Base-by-base conservation (phyloP, 2,113 vertebrate species). In the Athene cunicularia region DNA sequence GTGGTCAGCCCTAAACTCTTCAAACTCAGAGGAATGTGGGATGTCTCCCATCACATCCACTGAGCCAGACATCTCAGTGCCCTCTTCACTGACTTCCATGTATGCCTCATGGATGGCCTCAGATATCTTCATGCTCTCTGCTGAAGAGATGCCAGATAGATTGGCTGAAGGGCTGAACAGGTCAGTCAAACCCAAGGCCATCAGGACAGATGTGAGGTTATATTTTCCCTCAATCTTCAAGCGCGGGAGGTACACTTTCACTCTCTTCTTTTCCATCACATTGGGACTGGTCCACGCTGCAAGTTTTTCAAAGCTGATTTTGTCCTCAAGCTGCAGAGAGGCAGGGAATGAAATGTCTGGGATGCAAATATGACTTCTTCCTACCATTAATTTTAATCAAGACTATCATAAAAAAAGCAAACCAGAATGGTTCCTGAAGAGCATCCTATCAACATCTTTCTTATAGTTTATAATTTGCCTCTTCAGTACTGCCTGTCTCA, bases 71-170 rank as follows among this genome's bases (percentile, higher is more conserved):
- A 84, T 82, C 77, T 97, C 97, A 0, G 89, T 96, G 27, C 98
- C 98, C 7, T 98, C 95, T 77, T 98, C 98, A 1, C 76, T 97
- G 12, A 98, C 95, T 80, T 98, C 98, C 35, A 98, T 64, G 63
- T 68, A 96, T 0, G 95, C 97, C 64, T 95, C 84, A 12, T 98
- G 98, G 50, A 95, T 5, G 32, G 95, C 88, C 30, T 97, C 91
- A 3, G 98, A 98, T 0, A 98, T 0, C 15, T 92, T 98, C 15
- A 98, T 83, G 59, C 21, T 37, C 26, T 95, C 64, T 86, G 87
- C 81, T 7, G 96, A 41, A 27, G 98, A 97, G 49, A 98, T 98
- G 64, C 98, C 98, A 27, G 98, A 98, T 21, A 99, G 97, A 53
- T 98, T 98, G 45, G 98, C 98, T 0, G 6, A 96, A 91, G 86